Conservation (phyloP, 2,113 vertebrate species). For the Macquaria ambigua region DNA sequence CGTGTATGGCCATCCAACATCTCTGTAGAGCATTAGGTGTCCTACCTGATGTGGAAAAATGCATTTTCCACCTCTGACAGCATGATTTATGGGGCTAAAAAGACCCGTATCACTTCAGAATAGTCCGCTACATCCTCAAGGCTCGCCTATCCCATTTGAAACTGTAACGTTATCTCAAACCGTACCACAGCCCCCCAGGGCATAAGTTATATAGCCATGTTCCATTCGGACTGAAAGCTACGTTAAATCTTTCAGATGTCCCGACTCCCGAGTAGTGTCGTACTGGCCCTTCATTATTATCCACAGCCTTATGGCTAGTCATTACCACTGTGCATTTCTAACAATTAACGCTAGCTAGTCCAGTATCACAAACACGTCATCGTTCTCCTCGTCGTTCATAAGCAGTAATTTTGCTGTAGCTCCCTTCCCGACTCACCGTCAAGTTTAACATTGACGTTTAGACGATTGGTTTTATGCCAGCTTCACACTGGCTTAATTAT, state of each 20-base stretch:
- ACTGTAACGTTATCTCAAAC: too few species aligned
- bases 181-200: neutral
- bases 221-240: neutral
- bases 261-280: neutral
- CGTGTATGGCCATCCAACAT: conserved; percentile 32
- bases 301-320: neutral
- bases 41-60: neutral
- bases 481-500: neutral
- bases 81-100: neutral
- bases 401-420: too few species aligned
- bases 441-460: too few species aligned
- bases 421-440: neutral
- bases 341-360: neutral
- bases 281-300: neutral
- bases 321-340: neutral
- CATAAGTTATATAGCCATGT: neutral
- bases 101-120: neutral
- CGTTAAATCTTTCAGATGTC: neutral
- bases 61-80: neutral
- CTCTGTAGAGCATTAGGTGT: neutral
- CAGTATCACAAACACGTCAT: neutral
- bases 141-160: neutral
- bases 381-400: neutral
- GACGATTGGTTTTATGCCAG: neutral
- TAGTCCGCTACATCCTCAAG: neutral